A percentile compares a stretch with the other conserved stretches of the same genome.
Evolutionary conservation across 2,113 vertebrate genomes (phyloP).

Genomic region (Lepisosteus oculatus): DNA sequence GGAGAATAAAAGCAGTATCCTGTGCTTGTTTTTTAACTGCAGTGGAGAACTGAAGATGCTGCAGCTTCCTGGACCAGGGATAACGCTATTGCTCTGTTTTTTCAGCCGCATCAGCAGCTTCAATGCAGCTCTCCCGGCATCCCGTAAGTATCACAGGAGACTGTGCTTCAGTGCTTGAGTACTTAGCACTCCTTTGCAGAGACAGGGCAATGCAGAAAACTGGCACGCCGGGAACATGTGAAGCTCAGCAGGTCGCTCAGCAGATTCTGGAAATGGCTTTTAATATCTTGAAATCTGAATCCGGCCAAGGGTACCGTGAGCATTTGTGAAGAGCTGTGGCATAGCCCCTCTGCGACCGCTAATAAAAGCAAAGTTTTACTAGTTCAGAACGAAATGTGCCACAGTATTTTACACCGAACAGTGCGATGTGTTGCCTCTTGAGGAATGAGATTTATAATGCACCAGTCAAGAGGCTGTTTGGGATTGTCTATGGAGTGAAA

Average conservation of each 20-base stretch:
- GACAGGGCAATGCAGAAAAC: constrained; percentile 4
- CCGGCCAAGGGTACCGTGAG: constrained; percentile 9
- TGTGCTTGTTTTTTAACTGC: constrained; percentile 33
- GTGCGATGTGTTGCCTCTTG: too few species aligned
- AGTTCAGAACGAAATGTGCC: too few species aligned
- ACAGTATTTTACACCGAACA: too few species aligned
- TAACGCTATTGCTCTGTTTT: constrained; percentile 61
- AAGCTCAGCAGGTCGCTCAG: not conserved
- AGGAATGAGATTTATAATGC: too few species aligned
- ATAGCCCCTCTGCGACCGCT: too few species aligned
- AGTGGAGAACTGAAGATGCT: constrained; percentile 51
- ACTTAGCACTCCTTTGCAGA: constrained; percentile 1
- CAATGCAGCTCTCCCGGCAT: constrained; percentile 61
- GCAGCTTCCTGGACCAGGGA: constrained; percentile 48
- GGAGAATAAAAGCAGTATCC: constrained; percentile 29
- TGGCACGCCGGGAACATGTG: not conserved
- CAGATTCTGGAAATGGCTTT: too few species aligned
- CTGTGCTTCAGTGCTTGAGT: not conserved
- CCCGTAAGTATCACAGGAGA: constrained; percentile 62
- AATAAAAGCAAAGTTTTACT: too few species aligned
- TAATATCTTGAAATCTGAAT: too few species aligned
- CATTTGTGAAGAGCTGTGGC: not conserved
- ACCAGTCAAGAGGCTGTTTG: too few species aligned
- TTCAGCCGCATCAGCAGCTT: constrained; percentile 49
- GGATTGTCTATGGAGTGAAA: too few species aligned